Conservation (phyloP, 2,888 invertebrate species). For the Odontothrips loti region DNA sequence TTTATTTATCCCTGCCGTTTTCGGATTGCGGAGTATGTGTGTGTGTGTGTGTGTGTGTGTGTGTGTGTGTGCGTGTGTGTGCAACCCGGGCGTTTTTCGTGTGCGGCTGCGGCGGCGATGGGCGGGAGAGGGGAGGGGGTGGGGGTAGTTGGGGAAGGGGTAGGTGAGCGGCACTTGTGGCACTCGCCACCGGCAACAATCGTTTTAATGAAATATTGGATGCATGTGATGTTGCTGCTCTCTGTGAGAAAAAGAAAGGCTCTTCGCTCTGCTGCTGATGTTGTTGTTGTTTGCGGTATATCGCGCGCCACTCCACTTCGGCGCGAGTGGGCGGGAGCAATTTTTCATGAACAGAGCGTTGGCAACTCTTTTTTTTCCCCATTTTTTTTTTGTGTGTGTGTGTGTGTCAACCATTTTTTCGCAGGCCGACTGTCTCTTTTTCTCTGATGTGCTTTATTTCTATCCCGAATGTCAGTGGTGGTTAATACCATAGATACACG, state of each 20-base stretch:
- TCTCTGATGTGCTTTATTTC: neutral
- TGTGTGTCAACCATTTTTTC: too few species aligned
- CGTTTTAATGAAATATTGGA: conserved; percentile 17
- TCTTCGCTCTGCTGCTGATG: neutral
- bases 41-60: conserved; percentile 3
- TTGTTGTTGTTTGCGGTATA: conserved; percentile 1
- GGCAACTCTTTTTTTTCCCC: neutral
- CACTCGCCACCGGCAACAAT: conserved; percentile 6
- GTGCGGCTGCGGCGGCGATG: neutral
- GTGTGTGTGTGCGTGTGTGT: neutral
- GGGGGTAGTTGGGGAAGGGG: neutral
- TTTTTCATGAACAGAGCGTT: neutral
- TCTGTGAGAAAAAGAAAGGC: neutral
- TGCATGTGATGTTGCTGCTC: conserved; percentile 4
- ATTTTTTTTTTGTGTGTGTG: too few species aligned
- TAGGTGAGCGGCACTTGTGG: too few species aligned
- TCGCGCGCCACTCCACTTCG: neutral
- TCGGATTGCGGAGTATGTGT: neutral
- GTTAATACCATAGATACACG: too few species aligned
- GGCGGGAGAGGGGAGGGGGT: neutral
- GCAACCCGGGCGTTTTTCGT: neutral
- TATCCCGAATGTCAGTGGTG: too few species aligned
- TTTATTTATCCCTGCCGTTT: neutral
- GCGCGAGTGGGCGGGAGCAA: neutral
- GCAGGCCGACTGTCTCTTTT: neutral